Percentiles rank a stretch among this genome's conserved stretches.
These are phyloP conservation scores for Drosophila stalkeri DNA, from an alignment of 2,888 invertebrate genomes.

Conservation along the genomic window DNA sequence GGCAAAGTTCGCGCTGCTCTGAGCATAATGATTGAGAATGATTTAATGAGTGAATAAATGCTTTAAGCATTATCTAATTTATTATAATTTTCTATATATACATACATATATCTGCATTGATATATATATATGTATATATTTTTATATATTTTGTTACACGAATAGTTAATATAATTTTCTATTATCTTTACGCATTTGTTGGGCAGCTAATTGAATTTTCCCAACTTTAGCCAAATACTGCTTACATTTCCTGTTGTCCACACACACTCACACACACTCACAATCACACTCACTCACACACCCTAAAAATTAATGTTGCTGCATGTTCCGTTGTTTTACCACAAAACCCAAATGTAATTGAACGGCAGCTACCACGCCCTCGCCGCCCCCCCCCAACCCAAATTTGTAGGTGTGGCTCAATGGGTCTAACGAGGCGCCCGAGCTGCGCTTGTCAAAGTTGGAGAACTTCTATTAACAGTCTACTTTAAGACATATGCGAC, in stretches of 20 bases:
- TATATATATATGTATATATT: background rate
- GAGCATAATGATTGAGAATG: conserved; percentile 7
- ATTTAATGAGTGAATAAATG: background rate
- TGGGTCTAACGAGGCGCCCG: conserved; percentile 36
- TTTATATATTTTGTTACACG: background rate
- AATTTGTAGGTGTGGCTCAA: conserved; percentile 55
- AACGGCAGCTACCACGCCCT: conserved; percentile 9
- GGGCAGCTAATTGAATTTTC: conserved; percentile 69
- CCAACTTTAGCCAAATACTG: conserved; percentile 39
- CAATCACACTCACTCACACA: conserved; percentile 8
- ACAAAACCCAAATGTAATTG: conserved; percentile 42
- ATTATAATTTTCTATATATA: background rate
- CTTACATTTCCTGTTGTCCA: conserved; percentile 63
- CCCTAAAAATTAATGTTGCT: conserved; percentile 25
- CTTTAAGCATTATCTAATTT: background rate
- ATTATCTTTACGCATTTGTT: conserved; percentile 27
- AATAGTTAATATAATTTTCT: conserved; percentile 2
- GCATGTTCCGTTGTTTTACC: conserved; percentile 41
- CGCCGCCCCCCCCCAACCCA: background rate
- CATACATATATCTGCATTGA: background rate
- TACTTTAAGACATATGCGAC: conserved; percentile 47
- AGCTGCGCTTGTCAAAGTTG: conserved; percentile 8
- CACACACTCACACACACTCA: conserved; percentile 20
- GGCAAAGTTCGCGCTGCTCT: conserved; percentile 18
- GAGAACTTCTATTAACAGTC: conserved; percentile 55